These are phyloP conservation scores for Cremastinae sp. DNA, from an alignment of 2,888 invertebrate genomes.

Conservation along the genomic window DNA sequence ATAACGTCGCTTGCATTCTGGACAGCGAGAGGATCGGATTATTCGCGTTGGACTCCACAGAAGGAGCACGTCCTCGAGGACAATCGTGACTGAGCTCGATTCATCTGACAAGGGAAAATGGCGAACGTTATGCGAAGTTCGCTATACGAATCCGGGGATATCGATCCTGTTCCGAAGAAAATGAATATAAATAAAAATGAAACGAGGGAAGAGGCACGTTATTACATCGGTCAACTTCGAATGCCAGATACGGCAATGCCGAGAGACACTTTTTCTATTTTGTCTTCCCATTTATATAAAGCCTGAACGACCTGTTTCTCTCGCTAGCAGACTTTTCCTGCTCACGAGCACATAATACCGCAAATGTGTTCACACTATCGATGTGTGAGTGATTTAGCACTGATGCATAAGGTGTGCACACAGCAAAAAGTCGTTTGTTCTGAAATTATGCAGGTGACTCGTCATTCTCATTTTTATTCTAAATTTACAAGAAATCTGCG, in stretches of 20 bases:
- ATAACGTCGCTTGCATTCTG: constrained; percentile 39
- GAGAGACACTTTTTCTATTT: constrained; percentile 37
- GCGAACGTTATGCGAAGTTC: not conserved
- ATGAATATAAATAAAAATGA: not conserved
- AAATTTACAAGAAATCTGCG: too few species aligned
- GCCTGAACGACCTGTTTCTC: constrained; percentile 26
- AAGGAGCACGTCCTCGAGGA: constrained; percentile 37
- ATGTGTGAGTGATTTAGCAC: too few species aligned
- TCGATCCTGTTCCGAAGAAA: too few species aligned
- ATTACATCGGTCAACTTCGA: constrained; percentile 4
- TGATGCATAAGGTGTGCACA: too few species aligned
- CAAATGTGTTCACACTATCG: too few species aligned
- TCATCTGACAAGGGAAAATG: constrained; percentile 26
- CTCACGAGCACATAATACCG: not conserved
- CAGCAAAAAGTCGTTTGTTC: not conserved
- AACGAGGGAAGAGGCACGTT: constrained; percentile 1
- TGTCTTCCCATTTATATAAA: constrained; percentile 30
- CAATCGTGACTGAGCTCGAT: constrained; percentile 54
- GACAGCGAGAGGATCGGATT: constrained; percentile 31
- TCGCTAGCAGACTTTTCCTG: constrained; percentile 49
- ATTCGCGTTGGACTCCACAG: constrained; percentile 14
- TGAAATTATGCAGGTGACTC: too few species aligned
- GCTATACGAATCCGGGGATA: not conserved
- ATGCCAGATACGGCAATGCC: not conserved
- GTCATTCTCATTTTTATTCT: too few species aligned